Base-by-base conservation (phyloP, 2,113 vertebrate species). In the Chauna torquata region DNA sequence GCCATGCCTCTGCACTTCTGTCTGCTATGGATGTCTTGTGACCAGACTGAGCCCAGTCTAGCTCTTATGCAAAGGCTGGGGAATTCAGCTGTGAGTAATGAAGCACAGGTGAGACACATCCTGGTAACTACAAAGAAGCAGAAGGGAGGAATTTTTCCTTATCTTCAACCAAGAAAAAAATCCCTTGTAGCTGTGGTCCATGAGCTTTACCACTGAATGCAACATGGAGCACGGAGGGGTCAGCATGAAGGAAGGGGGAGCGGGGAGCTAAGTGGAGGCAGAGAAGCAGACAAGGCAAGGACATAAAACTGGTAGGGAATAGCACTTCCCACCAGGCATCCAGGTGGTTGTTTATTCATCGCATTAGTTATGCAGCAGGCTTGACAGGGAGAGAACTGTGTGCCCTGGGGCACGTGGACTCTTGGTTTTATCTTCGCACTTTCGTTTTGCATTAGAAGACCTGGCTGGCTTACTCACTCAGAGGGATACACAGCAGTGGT, bases 391-490 rank as follows among this genome's bases (percentile, higher is more conserved):
- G 40, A 45, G 61, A 52, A 7, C 36, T 91, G 84, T 55, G 27
- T 32, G 55, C 54, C 88, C 81, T 77, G 88, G 27, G 59, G 45
- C 85, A 61, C 25, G 0, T 11, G 50, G 74, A 34, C 45, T 24
- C 55, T 38, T 52, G 74, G 36, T 83, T 90, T 74, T 78, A 61
- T 90, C 65, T 81, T 84, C 75, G 81, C 74, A 57, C 74, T 84
- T 90, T 52, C 32, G 3, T 61, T 59, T 69, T 16, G 55, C 45
- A 25, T 45, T 84, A 84, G 50, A 49, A 72, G 58, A 32, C 72
- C 54, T 55, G 64, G 6, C 42, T 93, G 77, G 49, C 36, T 65
- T 78, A n/a, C 71, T 88, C 16, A 23, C 74, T 44, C 65, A 22
- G 55, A 75, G 34, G 70, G 65, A 59, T 40, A 54, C 58, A 6